phyloP scores from a whole-genome alignment of 2,888 invertebrate genomes.

The Sussaba pulchella region DNA sequence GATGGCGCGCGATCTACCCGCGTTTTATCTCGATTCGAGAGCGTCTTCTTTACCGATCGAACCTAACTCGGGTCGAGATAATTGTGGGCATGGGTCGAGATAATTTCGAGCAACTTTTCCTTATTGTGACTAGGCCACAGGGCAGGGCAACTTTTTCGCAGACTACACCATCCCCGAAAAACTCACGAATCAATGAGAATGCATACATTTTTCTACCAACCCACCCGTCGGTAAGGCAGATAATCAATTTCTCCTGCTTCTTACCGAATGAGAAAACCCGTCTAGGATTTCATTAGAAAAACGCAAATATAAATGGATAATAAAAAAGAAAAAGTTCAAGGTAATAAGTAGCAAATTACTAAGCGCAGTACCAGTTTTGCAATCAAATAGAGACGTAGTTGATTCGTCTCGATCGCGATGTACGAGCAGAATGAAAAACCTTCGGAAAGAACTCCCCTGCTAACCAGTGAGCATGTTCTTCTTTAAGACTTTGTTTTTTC shows the following conservation, averaged over 20 bases:
- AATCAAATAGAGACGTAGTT: constrained; percentile 18
- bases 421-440: constrained; percentile 22
- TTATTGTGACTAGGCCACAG: too few relatives aligned
- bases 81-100: too few relatives aligned
- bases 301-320: not conserved
- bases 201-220: not conserved
- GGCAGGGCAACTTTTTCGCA: too few relatives aligned
- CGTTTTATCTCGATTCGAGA: too few relatives aligned
- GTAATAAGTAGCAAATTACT: constrained; percentile 10
- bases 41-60: too few relatives aligned
- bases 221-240: constrained; percentile 18
- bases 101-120: too few relatives aligned
- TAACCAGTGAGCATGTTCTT: constrained; percentile 33
- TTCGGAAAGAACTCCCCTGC: constrained; percentile 33
- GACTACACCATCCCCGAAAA: too few relatives aligned
- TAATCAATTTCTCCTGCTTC: not conserved
- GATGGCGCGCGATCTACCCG: too few relatives aligned
- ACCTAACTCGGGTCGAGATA: too few relatives aligned
- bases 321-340: not conserved
- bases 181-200: not conserved
- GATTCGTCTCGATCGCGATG: constrained; percentile 20
- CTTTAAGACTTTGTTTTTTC: not conserved
- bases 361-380: constrained; percentile 2
- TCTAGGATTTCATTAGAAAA: constrained; percentile 37
- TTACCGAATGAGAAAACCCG: not conserved